Base-by-base conservation (phyloP, 2,888 invertebrate species). In the Zootermopsis nevadensis region DNA sequence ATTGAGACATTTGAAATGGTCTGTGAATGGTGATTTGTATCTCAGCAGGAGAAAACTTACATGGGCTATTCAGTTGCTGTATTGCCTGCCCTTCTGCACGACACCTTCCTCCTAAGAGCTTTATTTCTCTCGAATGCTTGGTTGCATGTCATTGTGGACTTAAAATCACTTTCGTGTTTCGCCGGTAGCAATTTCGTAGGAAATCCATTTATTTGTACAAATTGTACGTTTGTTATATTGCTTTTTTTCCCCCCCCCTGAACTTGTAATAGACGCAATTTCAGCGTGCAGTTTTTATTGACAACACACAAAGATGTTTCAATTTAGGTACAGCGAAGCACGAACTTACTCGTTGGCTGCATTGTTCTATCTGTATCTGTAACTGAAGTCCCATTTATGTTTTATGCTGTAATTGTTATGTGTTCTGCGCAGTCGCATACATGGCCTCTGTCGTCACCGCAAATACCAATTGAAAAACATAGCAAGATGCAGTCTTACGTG, bases 21-120 rank as follows among this genome's bases (percentile, higher is more conserved):
- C 6, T 60, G 60, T 60, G n/a, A 24, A n/a, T n/a, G 60, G n/a
- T 60, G n/a, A 60, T 60, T 60, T 60, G 60, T 60, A 60, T n/a
- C 60, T n/a, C 60, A 60, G 60, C 60, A n/a, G 60, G 60, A 27
- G 60, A 60, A 2, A 12, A 60, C 60, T 60, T 60, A 60, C 10
- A 10, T 60, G n/a, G n/a, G n/a, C n/a, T n/a, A 60, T 60, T 60
- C 60, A 60, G 60, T 60, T n/a, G 60, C 60, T 7, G n/a, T 60
- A 10, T 10, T 60, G n/a, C 60, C 60, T 10, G 24, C n/a, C n/a
- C 60, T 60, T 60, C 12, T 48, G 12, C n/a, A n/a, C 27, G 6
- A 3, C n/a, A n/a, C 60, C 60, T 10, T 60, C 10, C n/a, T 24
- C 60, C n/a, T 60, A 24, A 48, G 60, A n/a, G 27, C 60, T 7